Evolutionary conservation across 1,140 invertebrate genomes (phyloP), one percentile per base, ranked within the genome.

Genomic region (Centruroides vittatus): DNA sequence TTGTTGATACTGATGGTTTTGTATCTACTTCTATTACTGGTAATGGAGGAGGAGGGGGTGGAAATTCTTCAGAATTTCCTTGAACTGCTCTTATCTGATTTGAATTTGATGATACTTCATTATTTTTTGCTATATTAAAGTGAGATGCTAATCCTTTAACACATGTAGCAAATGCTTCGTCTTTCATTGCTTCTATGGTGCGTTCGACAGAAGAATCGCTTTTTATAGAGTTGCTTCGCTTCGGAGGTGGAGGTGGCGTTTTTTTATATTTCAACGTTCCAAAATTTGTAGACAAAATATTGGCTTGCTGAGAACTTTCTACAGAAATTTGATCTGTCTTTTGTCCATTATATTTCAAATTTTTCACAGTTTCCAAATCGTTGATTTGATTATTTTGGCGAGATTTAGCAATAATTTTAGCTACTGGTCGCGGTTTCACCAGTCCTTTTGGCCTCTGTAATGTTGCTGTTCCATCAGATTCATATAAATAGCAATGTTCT

Each of bases 161-260:
- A 70, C 75, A 76, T 61, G 68, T 70, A 9, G 74, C 73, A 70
- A 76, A 75, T 8, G 70, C 70, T 53, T 73, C 65, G 51, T 71
- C 67, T 51, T 72, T 67, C 55, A 35, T 58, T 11, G n/a, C 61
- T 46, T 41, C 60, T 49, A 47, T 66, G 61, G 35, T 65, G 9
- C 54, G 12, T 48, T 53, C 23, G 47, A 35, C 6, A 11, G 52
- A n/a, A 46, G 48, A 4, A 13, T 50, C 12, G 47, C 64, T 63
- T 59, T 66, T 67, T 12, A 78, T 73, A 11, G 77, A 78, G 62
- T 77, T 74, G 9, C 73, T 76, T 34, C 89, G 77, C 67, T 90
- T 85, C 3, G 89, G 90, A 3, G 89, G 89, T 57, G 89, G 88
- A 0, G 90, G 89, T 11, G 89, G 89, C 35, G 83, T 78, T 70